These are phyloP conservation scores for Plecotus auritus DNA, from an alignment of 2,113 vertebrate genomes.

Conservation along the genomic window DNA sequence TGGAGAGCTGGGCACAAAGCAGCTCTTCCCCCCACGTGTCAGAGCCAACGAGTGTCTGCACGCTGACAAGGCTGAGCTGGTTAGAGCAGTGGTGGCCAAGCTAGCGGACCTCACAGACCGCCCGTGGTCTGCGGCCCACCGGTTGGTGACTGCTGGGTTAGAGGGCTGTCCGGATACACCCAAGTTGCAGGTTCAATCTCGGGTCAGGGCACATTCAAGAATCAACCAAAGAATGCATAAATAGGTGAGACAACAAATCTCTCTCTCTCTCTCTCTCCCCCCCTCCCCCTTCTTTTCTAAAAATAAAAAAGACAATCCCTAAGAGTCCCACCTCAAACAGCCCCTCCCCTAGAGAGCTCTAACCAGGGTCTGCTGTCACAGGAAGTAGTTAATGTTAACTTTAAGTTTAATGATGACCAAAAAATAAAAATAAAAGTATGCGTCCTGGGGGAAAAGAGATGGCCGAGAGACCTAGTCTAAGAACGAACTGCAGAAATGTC, in stretches of 20 bases:
- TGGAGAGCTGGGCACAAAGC: not conserved
- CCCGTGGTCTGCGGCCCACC: too few relatives aligned
- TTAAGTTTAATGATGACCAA: slow-evolving; percentile 39
- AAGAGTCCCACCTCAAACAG: not conserved
- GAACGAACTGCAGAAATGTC: slow-evolving; percentile 16
- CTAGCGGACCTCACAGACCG: too few relatives aligned
- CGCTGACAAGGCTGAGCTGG: not conserved
- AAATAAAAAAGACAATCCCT: not conserved
- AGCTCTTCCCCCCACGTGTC: too few relatives aligned
- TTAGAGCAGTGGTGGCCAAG: not conserved
- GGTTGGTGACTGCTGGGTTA: not conserved
- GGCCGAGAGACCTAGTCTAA: not conserved
- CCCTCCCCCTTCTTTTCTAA: too few relatives aligned
- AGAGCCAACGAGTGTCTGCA: not conserved
- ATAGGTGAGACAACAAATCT: not conserved
- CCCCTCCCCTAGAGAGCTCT: not conserved
- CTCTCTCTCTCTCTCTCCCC: not conserved
- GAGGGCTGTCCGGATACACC: not conserved
- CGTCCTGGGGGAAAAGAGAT: not conserved
- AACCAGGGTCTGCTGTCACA: slow-evolving; percentile 3
- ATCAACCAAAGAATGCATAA: not conserved
- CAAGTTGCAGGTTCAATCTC: not conserved
- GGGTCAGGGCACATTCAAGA: not conserved
- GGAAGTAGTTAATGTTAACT: not conserved
- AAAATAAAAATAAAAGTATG: not conserved